These are phyloP conservation scores for Polyommatus iphigenia DNA, from an alignment of 2,888 invertebrate species.

Conservation along the genomic window DNA sequence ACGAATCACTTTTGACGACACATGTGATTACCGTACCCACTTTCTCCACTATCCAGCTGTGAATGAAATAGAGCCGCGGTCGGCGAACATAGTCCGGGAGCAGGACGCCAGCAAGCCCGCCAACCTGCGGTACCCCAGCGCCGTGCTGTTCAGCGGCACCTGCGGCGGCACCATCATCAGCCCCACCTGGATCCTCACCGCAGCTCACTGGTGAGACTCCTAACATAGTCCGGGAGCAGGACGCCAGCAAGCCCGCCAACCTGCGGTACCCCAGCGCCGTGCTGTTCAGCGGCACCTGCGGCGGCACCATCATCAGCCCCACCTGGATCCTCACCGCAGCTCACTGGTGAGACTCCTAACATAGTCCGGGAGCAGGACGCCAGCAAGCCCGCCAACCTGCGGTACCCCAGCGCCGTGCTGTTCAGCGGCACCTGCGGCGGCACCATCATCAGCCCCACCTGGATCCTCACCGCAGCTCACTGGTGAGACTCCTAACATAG, in stretches of 20 bases:
- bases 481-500: conserved; percentile 51
- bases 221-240: neutral
- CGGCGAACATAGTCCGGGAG: neutral
- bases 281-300: conserved; percentile 68
- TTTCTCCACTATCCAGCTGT: neutral
- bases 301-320: conserved; percentile 67
- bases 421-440: conserved; percentile 71
- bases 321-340: conserved; percentile 68
- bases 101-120: neutral
- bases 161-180: conserved; percentile 72
- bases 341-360: conserved; percentile 56
- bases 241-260: conserved; percentile 29
- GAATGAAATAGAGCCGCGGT: neutral
- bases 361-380: neutral
- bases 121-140: conserved; percentile 53
- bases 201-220: conserved; percentile 62
- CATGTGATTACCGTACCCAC: no score
- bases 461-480: conserved; percentile 69
- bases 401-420: conserved; percentile 64
- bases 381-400: conserved; percentile 36
- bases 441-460: conserved; percentile 64
- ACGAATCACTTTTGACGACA: no score
- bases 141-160: conserved; percentile 67
- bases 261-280: conserved; percentile 60
- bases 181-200: conserved; percentile 65